Percentiles rank a stretch among this genome's conserved stretches.
Conservation (phyloP, 35 echinoderm and acorn worm species). For the Apostichopus californicus region DNA sequence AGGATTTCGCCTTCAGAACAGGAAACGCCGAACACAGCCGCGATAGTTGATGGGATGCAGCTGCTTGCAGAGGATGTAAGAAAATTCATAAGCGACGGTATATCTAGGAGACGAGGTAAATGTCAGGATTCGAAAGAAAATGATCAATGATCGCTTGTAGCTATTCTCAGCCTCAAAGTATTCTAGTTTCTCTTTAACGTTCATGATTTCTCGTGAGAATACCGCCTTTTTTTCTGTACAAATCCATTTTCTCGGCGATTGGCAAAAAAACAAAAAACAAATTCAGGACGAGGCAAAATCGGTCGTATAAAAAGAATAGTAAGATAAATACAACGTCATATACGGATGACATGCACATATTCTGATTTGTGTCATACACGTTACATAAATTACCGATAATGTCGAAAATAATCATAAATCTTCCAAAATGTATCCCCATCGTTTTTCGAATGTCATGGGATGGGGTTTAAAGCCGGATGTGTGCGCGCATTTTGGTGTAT, state of each 20-base stretch:
- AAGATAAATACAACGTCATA: too few species aligned
- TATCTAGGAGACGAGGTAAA: neutral
- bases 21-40: neutral
- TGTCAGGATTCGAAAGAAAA: neutral
- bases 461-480: too few species aligned
- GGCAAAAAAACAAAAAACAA: neutral
- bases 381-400: too few species aligned
- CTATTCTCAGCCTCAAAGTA: neutral
- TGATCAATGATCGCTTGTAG: conserved; percentile 3
- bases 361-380: too few species aligned
- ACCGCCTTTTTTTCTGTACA: neutral
- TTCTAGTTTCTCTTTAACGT: neutral
- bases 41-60: neutral
- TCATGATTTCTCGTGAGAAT: neutral
- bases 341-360: too few species aligned
- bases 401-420: too few species aligned
- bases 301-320: too few species aligned
- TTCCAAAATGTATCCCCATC: too few species aligned
- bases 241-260: neutral
- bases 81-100: neutral
- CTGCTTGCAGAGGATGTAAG: neutral
- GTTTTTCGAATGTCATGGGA: too few species aligned
- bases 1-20: neutral
- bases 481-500: too few species aligned
- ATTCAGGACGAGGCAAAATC: neutral